Evolutionary conservation across 2,797 vertebrate genomes (phyloP).

Genomic region (Acrossocheilus wenchowensis): DNA sequence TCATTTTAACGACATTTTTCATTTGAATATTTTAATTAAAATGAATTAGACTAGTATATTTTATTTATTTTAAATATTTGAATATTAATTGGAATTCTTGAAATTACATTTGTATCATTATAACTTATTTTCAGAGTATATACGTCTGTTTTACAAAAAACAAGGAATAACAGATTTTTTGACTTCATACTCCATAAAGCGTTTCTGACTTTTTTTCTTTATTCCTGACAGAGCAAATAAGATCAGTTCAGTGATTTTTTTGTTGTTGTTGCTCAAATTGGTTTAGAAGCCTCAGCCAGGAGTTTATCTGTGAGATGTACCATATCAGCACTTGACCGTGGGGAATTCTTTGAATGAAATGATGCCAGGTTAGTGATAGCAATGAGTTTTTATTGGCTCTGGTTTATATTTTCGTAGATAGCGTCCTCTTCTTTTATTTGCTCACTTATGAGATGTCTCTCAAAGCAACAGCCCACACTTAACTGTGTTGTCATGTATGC

Average conservation of each 20-base stretch:
- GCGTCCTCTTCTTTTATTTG: background rate
- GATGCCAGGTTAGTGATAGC: conserved; percentile 1
- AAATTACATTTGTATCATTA: background rate
- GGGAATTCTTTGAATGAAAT: conserved; percentile 21
- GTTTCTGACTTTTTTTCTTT: background rate
- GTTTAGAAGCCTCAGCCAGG: background rate
- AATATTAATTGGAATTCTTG: background rate
- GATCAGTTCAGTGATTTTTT: background rate
- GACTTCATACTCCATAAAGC: too few relatives aligned
- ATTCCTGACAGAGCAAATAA: background rate
- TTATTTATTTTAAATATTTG: background rate
- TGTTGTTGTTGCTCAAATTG: too few relatives aligned
- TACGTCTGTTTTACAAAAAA: background rate
- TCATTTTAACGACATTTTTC: background rate
- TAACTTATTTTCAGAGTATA: background rate
- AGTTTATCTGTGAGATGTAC: conserved; percentile 20
- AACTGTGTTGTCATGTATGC: background rate
- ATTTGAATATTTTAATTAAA: background rate
- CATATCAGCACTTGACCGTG: conserved; percentile 1
- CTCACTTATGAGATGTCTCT: conserved; percentile 2
- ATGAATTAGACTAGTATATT: background rate
- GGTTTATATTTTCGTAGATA: conserved; percentile 20
- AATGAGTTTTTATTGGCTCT: conserved; percentile 22
- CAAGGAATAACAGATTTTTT: background rate
- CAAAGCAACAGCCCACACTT: background rate